These are phyloP conservation scores for Temnothorax curvispinosus DNA, from an alignment of 1,140 invertebrate genomes.

Conservation along the genomic window DNA sequence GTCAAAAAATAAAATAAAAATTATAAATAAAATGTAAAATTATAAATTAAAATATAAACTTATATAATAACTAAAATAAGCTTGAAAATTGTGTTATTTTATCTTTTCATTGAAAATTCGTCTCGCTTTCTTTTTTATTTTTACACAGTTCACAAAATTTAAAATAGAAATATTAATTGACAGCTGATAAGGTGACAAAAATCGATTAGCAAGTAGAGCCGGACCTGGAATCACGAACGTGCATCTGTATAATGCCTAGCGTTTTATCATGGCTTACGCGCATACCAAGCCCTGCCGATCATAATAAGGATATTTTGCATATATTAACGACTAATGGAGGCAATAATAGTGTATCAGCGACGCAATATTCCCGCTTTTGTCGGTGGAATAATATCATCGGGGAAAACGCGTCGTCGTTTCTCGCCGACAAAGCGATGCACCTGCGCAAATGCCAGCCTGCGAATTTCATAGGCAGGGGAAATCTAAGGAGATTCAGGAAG, in stretches of 20 bases:
- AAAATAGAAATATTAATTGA: background rate
- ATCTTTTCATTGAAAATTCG: background rate
- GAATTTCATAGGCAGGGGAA: slow-evolving; percentile 22
- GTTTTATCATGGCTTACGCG: slow-evolving; percentile 66
- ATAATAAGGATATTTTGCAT: slow-evolving; percentile 85
- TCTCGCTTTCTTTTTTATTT: background rate
- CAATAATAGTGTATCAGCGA: slow-evolving; percentile 72
- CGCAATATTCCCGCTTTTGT: slow-evolving; percentile 69
- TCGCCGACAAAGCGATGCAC: slow-evolving; percentile 43
- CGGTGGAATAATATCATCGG: slow-evolving; percentile 60
- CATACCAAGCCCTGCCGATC: slow-evolving; percentile 40
- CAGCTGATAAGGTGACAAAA: background rate
- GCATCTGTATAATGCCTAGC: slow-evolving; percentile 59
- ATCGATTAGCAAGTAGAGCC: background rate
- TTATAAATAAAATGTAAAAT: background rate
- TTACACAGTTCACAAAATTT: background rate
- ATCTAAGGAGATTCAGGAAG: slow-evolving; percentile 42
- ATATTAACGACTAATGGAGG: slow-evolving; percentile 83
- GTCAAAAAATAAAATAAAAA: background rate
- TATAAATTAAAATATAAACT: background rate
- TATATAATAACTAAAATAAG: background rate
- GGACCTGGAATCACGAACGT: background rate
- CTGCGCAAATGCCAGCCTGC: slow-evolving; percentile 29
- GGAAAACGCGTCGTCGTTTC: slow-evolving; percentile 42
- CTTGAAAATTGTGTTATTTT: background rate